Percentiles rank a stretch among this genome's conserved stretches.
Evolutionary conservation across 2,888 invertebrate species (phyloP).

Genomic region (Andrena hattorfiana): DNA sequence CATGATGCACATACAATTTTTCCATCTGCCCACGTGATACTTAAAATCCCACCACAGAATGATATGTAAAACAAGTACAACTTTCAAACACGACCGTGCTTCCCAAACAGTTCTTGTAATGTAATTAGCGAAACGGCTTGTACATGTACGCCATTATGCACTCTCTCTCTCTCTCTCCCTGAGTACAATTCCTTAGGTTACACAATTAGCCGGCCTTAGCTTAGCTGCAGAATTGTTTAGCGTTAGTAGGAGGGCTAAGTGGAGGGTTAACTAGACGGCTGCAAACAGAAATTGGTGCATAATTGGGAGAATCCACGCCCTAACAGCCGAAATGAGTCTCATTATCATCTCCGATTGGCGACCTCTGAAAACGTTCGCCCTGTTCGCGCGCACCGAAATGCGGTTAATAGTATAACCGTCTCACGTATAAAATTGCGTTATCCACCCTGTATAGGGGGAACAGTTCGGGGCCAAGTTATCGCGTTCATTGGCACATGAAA

Average conservation of each 20-base stretch:
- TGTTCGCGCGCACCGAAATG: neutral
- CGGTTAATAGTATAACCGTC: neutral
- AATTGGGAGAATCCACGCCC: conserved; percentile 20
- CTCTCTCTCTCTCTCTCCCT: neutral
- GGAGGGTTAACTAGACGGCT: conserved; percentile 18
- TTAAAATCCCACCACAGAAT: too few species aligned
- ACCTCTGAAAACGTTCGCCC: neutral
- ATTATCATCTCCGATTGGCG: neutral
- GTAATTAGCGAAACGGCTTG: neutral
- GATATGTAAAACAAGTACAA: neutral
- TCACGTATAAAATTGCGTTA: conserved; percentile 18
- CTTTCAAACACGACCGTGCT: neutral
- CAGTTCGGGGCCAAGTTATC: conserved; percentile 29
- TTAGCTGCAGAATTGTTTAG: conserved; percentile 24
- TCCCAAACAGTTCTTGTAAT: neutral
- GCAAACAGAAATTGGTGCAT: conserved; percentile 29
- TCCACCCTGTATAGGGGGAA: conserved; percentile 4
- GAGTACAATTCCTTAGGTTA: conserved; percentile 15
- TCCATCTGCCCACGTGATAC: too few species aligned
- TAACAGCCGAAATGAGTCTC: conserved; percentile 11
- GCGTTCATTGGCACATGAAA: conserved; percentile 30
- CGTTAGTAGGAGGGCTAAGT: conserved; percentile 24
- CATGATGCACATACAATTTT: too few species aligned
- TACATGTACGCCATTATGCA: neutral
- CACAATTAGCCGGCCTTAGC: conserved; percentile 25